Percentiles rank a stretch among this genome's conserved stretches.
phyloP scores from a whole-genome alignment of 2,888 invertebrate genomes.

The Chalcis sispes region DNA sequence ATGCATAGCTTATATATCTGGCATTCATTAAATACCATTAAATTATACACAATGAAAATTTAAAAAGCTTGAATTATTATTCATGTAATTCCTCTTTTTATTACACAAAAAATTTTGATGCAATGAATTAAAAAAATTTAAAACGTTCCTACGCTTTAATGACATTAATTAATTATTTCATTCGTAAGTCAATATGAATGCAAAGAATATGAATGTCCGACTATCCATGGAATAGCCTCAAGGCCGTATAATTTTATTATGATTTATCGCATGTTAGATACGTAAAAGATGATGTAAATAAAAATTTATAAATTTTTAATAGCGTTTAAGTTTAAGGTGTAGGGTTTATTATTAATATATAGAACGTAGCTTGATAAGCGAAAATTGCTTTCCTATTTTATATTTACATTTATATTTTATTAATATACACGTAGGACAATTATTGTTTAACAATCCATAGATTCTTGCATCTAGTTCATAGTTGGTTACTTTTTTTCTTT shows the following conservation, averaged over 20 bases:
- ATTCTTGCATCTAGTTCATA: no score
- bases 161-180: no score
- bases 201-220: not conserved
- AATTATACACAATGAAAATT: no score
- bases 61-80: no score
- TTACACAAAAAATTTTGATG: no score
- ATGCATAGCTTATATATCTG: no score
- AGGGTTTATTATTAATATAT: conserved; percentile 13
- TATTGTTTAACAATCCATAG: conserved; percentile 6
- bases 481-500: conserved; percentile 13
- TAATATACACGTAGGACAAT: conserved; percentile 2
- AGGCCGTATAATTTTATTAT: conserved; percentile 12
- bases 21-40: no score
- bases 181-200: no score
- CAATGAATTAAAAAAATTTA: no score
- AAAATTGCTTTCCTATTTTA: not conserved
- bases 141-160: no score
- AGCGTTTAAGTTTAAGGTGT: conserved; percentile 14
- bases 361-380: conserved; percentile 14
- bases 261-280: conserved; percentile 22
- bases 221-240: not conserved
- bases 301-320: not conserved
- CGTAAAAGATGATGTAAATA: conserved; percentile 20
- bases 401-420: conserved; percentile 11
- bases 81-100: no score